Base-by-base conservation (phyloP, 2,888 invertebrate species). In the Endotricha flammealis region DNA sequence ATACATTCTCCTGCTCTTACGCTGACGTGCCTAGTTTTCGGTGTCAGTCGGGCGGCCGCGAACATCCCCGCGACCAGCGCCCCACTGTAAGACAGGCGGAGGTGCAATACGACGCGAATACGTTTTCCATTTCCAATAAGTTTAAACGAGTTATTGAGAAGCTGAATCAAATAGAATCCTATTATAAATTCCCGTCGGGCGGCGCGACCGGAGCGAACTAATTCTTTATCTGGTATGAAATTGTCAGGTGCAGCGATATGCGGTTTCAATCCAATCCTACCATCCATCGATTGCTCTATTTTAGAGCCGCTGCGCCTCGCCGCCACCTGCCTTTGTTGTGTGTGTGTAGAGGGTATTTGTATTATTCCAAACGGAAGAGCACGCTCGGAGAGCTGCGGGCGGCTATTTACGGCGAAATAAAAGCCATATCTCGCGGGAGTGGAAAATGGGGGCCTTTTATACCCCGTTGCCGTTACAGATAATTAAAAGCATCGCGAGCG, bases 361-460 rank as follows among this genome's bases (percentile, higher is more conserved):
- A 7, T 27, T 27, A 12, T 27, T 27, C 12, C 10, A 13, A 6
- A 3, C 16, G 5, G 34, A 10, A 16, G 13, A 20, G 22, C 24
- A 12, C 12, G n/a, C 11, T 12, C 20, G 16, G 16, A 16, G 16
- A 2, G 11, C 12, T 2, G 12, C 8, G 35, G 27, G 13, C 17
- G 4, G 23, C 30, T 23, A 34, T 20, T 51, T 51, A 20, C 27
- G 4, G 45, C 51, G 50, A 45, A 53, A 50, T 50, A 57, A 46
- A 41, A 37, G 37, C 36, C 32, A 34, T 24, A 37, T 36, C 39
- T 12, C 20, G 23, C 25, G 28, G 32, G 33, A 12, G 11, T 12
- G 4, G 27, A 25, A 25, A 10, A 10, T 9, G 23, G 8, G 3
- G 3, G 23, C 10, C 2, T 25, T 25, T 10, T 5, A 10, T 10